Evolutionary conservation across 1,140 invertebrate genomes (phyloP).

Genomic region (Drosophila jambulina): DNA sequence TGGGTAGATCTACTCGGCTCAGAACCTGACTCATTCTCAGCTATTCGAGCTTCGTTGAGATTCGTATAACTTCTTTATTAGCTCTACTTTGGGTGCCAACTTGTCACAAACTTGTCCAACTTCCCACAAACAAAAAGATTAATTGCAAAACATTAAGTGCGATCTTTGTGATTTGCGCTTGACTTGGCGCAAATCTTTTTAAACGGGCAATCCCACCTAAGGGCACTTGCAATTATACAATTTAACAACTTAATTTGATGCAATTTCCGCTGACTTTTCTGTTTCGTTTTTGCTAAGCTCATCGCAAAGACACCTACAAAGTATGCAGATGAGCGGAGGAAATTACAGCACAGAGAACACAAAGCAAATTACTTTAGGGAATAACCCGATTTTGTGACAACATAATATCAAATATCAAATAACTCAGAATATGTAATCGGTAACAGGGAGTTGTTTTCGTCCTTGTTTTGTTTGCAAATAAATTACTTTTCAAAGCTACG

Average conservation of each 20-base stretch:
- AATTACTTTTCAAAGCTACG: not conserved
- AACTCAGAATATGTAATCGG: not conserved
- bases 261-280: slow-evolving; percentile 11
- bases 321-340: not conserved
- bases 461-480: not conserved
- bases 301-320: slow-evolving; percentile 19
- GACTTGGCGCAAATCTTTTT: slow-evolving; percentile 15
- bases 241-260: slow-evolving; percentile 43
- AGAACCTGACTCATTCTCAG: too few relatives aligned
- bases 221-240: slow-evolving; percentile 9
- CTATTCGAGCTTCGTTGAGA: not conserved
- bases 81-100: not conserved
- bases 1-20: too few relatives aligned
- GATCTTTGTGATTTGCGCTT: slow-evolving; percentile 1
- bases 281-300: slow-evolving; percentile 5
- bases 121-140: not conserved
- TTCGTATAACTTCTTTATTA: not conserved
- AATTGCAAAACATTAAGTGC: not conserved
- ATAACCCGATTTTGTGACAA: not conserved
- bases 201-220: not conserved
- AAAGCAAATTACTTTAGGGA: not conserved
- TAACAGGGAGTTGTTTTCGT: not conserved
- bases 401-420: not conserved
- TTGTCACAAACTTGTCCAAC: not conserved
- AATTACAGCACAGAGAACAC: not conserved